phyloP scores from a whole-genome alignment of 2,113 vertebrate genomes.

The Mirza zaza region DNA sequence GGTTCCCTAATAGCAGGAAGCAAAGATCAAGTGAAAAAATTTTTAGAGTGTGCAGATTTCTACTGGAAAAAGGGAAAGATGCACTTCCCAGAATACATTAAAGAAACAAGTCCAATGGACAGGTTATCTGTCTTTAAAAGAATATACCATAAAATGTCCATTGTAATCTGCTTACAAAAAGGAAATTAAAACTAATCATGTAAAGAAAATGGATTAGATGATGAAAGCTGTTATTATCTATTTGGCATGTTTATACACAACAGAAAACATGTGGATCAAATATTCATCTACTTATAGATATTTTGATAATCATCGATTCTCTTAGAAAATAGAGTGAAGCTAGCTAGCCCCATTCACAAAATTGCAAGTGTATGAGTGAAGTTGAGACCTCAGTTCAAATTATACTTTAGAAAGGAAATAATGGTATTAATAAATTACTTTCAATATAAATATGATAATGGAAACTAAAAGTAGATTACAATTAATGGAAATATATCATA shows the following conservation, averaged over 20 bases:
- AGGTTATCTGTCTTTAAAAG: neutral
- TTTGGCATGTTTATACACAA: neutral
- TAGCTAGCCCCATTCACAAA: neutral
- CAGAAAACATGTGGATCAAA: neutral
- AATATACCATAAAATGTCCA: neutral
- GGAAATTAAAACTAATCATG: neutral
- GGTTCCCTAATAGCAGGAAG: neutral
- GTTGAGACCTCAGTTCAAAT: slow-evolving; percentile 47
- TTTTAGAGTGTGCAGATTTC: neutral
- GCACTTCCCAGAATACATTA: neutral
- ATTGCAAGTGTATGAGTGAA: neutral
- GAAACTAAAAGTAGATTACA: neutral
- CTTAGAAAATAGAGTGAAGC: slow-evolving; percentile 15
- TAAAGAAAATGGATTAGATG: neutral
- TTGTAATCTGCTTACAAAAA: neutral
- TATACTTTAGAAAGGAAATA: slow-evolving; percentile 19
- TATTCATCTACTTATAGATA: neutral
- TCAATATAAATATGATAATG: neutral
- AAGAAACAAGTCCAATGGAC: neutral
- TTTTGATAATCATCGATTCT: neutral
- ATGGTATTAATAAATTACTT: neutral
- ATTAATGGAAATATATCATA: neutral
- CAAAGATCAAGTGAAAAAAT: neutral
- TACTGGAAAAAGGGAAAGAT: neutral
- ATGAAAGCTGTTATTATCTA: neutral